Base-by-base conservation (phyloP, 2,888 invertebrate genomes). In the Spisula solida region DNA sequence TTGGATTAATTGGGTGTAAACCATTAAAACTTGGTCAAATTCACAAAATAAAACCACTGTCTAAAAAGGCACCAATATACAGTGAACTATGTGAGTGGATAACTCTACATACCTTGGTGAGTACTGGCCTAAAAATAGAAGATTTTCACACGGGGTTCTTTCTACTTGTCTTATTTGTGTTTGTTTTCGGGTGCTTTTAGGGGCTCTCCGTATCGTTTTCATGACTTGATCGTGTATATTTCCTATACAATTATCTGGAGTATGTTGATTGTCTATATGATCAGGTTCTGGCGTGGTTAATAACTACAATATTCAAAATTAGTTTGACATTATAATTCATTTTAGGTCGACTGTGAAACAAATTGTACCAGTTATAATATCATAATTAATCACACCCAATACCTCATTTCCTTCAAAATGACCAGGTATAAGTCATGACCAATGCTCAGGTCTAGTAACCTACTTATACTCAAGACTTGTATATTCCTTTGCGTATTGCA, bases 101-200 rank as follows among this genome's bases (percentile, higher is more conserved):
- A n/a, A 4, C 1, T 29, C 12, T 82, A 85, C 88, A 75, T 86
- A 95, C 95, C 94, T 95, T 41, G 95, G 95, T 70, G 95, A 94
- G 16, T 95, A 88, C 31, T 95, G 95, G 86, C 95, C 95, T 56
- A 93, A 88, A 66, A 92, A 89, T 48, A 93, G 82, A n/a, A 51
- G 34, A 41, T 85, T 78, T 14, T 51, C 18, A 29, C 34, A 48
- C 29, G 20, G 48, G 78, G 79, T 78, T 34, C 34, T 31, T 1
- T 85, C 85, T 41, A 78, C 31, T 1, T 79, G 87, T 14, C 82
- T 85, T 29, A 41, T 84, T 41, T 41, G 41, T 18, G 34, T 48
- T 10, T n/a, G 18, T 25, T 92, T 90, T 34, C 87, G 90, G 90
- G 6, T 1, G 90, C 87, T 29, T 81, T 81, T 41, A 8, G 92